Evolutionary conservation across 2,888 invertebrate species (phyloP), one percentile per base, ranked within the genome.

Genomic region (Agonopterix subpropinquella): DNA sequence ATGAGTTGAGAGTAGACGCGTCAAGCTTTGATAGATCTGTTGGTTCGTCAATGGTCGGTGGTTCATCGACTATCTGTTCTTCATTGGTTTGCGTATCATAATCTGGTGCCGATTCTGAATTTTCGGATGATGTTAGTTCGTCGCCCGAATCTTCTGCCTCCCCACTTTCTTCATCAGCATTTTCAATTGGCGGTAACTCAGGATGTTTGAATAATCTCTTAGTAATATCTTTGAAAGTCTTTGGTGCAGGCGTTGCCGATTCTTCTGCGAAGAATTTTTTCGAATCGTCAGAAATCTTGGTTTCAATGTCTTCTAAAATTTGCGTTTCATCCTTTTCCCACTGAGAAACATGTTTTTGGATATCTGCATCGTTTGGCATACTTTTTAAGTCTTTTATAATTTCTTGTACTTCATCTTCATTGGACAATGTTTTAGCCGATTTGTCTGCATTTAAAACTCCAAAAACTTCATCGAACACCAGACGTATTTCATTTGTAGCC

Each of bases 401-500:
- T 36, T 55, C 59, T 53, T 73, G 63, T 4, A 77, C 55, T 63
- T 74, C 72, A 9, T 55, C 53, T 48, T 64, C 67, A n/a, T 70
- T 59, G 0, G 59, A 50, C 35, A 47, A 45, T n/a, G 11, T 42
- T 1, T 48, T 41, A 1, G 51, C 49, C 15, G 50, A 52, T 7
- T 50, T 46, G 44, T 64, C 57, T 48, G 61, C 56, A 13, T 65
- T 59, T n/a, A 64, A 48, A 48, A 67, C 61, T 45, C 64, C 55
- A 13, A 77, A 58, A 28, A 78, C 63, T 56, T 69, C 61, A 53
- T 73, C 62, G 11, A 78, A 65, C 37, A 74, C 60, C 39, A 61
- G 53, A 42, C 66, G 65, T 45, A 82, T 70, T 62, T 77, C 69
- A 1, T 59, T 61, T 1, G 61, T 61, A 57, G 75, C 69, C n/a